Conservation (phyloP, 1,140 invertebrate genomes). For the Eupristina koningsbergeri region DNA sequence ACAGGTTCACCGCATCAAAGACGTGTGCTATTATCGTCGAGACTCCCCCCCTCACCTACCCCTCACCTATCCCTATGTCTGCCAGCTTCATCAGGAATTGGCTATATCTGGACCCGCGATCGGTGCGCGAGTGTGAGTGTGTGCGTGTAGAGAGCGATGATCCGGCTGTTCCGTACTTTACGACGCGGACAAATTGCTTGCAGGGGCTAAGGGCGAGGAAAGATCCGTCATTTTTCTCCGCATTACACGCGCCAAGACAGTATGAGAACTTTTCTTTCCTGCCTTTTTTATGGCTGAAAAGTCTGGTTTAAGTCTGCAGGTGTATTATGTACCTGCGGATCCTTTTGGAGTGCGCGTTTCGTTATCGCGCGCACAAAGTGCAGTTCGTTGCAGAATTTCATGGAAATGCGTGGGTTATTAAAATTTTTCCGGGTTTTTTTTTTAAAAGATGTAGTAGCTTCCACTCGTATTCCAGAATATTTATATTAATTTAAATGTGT, state of each 20-base stretch:
- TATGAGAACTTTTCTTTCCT: slow-evolving; percentile 7
- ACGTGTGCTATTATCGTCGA: no score
- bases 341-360: not conserved
- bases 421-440: no score
- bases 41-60: no score
- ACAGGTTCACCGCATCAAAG: no score
- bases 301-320: not conserved
- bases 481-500: no score
- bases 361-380: not conserved
- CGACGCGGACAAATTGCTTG: slow-evolving; percentile 37
- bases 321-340: not conserved
- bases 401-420: not conserved
- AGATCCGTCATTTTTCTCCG: not conserved
- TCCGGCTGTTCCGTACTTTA: slow-evolving; percentile 28
- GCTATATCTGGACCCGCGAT: slow-evolving; percentile 2
- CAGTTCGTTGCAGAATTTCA: not conserved
- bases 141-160: not conserved
- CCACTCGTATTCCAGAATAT: not conserved
- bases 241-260: not conserved
- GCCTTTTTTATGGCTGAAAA: slow-evolving; percentile 11
- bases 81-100: not conserved
- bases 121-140: not conserved
- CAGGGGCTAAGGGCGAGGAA: slow-evolving; percentile 16
- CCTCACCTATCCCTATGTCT: not conserved
- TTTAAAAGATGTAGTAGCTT: not conserved